These are phyloP conservation scores for Alfaro cultratus DNA, from an alignment of 2,797 vertebrate genomes.

Conservation along the genomic window DNA sequence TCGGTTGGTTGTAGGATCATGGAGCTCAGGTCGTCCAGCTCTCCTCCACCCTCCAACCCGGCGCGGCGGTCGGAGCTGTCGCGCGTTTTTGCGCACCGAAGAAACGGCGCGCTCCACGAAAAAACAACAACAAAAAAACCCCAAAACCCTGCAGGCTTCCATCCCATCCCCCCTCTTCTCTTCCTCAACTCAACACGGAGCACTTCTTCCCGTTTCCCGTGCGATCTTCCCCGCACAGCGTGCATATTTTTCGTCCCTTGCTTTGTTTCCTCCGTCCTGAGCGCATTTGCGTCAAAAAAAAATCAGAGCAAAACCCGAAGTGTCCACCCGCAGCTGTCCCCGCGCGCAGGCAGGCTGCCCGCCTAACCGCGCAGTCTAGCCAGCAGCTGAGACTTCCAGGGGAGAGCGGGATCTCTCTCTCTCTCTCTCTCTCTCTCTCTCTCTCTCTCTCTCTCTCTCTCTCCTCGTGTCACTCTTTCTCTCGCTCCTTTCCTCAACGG, in stretches of 20 bases:
- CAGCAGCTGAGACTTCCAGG: conserved; percentile 79
- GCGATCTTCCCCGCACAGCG: conserved; percentile 10
- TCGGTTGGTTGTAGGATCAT: conserved; percentile 46
- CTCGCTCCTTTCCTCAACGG: conserved; percentile 50
- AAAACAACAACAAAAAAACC: background rate
- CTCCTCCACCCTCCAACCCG: conserved; percentile 20
- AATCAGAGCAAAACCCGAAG: background rate
- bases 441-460: conserved; percentile 40
- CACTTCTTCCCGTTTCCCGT: conserved; percentile 48
- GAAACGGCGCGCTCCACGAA: conserved; percentile 44
- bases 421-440: conserved; percentile 37
- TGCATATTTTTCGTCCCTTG: background rate
- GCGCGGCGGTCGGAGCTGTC: conserved; percentile 23
- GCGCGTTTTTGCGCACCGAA: conserved; percentile 42
- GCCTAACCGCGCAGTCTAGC: conserved; percentile 66
- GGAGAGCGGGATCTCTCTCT: conserved; percentile 68
- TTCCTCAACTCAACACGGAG: conserved; percentile 21
- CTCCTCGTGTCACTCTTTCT: conserved; percentile 28
- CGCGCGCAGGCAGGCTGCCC: conserved; percentile 47
- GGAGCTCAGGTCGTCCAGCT: conserved; percentile 57
- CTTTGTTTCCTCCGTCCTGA: background rate
- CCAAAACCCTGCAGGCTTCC: conserved; percentile 19
- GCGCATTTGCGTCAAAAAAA: conserved; percentile 19
- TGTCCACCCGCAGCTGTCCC: conserved; percentile 37
- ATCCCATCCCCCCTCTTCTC: conserved; percentile 54